A percentile compares a stretch with the other conserved stretches of the same genome.
Conservation (phyloP, 2,113 vertebrate genomes). For the Aegithalos caudatus region DNA sequence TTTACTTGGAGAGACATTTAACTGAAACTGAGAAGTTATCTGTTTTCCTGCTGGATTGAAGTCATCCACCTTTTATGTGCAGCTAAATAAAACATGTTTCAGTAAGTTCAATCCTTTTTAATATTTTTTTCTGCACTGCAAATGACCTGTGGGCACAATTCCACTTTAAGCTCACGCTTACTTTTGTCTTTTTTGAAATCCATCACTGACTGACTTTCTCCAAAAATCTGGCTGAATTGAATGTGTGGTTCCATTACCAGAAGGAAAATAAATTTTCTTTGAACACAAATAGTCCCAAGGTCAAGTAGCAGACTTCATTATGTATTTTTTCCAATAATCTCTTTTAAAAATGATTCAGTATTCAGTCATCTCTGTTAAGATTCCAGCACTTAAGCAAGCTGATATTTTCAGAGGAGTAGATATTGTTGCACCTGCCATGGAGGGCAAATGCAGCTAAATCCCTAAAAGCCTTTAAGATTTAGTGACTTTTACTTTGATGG, state of each 20-base stretch:
- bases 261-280: background rate
- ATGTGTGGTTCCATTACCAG: background rate
- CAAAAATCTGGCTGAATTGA: background rate
- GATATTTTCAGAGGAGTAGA: background rate
- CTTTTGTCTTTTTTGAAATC: background rate
- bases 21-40: background rate
- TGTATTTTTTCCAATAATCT: background rate
- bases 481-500: background rate
- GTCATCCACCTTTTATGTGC: background rate
- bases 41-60: background rate
- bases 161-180: background rate
- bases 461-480: background rate
- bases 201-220: background rate
- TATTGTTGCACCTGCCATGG: background rate
- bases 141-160: background rate
- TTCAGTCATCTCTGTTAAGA: background rate
- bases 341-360: background rate
- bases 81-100: background rate
- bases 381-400: background rate
- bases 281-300: background rate
- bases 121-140: background rate
- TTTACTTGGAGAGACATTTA: background rate
- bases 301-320: background rate
- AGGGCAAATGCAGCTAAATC: background rate
- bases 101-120: background rate